Conservation (phyloP, 1,140 invertebrate species). For the Drosophila punjabiensis region DNA sequence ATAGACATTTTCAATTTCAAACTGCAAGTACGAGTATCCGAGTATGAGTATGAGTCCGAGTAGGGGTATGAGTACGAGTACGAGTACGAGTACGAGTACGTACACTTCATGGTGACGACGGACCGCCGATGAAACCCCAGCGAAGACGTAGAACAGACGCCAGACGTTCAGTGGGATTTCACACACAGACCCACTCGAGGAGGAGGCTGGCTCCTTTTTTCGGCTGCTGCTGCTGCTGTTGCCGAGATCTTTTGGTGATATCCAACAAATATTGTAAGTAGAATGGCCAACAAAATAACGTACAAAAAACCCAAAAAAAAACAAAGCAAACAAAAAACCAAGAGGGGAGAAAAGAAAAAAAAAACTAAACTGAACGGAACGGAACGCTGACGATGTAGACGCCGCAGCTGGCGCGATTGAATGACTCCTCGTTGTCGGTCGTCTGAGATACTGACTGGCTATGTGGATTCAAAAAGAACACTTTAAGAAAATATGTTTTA, state of each 20-base stretch:
- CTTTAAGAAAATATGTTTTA: slow-evolving; percentile 1
- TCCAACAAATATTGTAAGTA: slow-evolving; percentile 81
- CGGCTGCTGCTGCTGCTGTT: slow-evolving; percentile 66
- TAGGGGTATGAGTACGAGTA: slow-evolving; percentile 18
- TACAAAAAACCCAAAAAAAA: slow-evolving; percentile 34
- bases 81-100: slow-evolving; percentile 8
- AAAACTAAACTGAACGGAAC: slow-evolving; percentile 59
- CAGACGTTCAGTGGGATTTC: slow-evolving; percentile 72
- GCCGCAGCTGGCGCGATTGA: slow-evolving; percentile 81
- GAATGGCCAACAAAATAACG: slow-evolving; percentile 69
- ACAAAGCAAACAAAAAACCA: slow-evolving; percentile 44
- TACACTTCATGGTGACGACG: slow-evolving; percentile 76
- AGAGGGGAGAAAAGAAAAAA: slow-evolving; percentile 42
- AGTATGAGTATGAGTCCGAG: slow-evolving; percentile 12
- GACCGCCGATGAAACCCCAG: slow-evolving; percentile 36
- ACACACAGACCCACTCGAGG: slow-evolving; percentile 70
- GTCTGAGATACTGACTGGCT: slow-evolving; percentile 80
- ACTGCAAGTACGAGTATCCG: slow-evolving; percentile 18
- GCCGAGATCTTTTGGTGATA: slow-evolving; percentile 76
- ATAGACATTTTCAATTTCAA: slow-evolving; percentile 76
- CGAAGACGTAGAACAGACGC: slow-evolving; percentile 73
- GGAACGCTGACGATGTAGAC: slow-evolving; percentile 71
- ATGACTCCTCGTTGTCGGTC: slow-evolving; percentile 75
- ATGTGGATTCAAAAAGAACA: slow-evolving; percentile 12
- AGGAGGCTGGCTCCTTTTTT: slow-evolving; percentile 51